Base-by-base conservation (phyloP, 1,140 invertebrate species). In the Ylistrum balloti region DNA sequence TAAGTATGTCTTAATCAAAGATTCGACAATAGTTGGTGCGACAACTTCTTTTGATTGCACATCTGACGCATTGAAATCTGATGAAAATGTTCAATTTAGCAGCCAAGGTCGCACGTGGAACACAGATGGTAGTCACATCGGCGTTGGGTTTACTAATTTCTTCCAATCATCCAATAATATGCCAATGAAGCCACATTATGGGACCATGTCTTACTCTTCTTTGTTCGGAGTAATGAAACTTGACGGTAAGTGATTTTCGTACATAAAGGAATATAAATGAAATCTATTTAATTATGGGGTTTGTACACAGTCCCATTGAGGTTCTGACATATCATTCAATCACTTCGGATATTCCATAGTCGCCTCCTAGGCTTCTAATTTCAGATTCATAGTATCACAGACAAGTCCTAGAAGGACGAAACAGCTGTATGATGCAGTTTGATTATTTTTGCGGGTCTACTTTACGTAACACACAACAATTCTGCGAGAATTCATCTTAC, bases 1-100 rank as follows among this genome's bases (percentile, higher is more conserved):
- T 32, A 95, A 95, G 33, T 89, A 33, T 48, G 90, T 93, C 20
- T 90, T 33, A 0, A 41, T 94, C 7, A 90, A 88, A n/a, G 88
- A 94, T 74, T 93, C 93, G 13, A 22, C 91, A 13, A 90, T 95
- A 33, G 91, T 95, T 74, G 95, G 95, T 10, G 92, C 90, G 22
- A 48, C 91, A n/a, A 34, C 87, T 20, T 86, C 87, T 28, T 93
- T 91, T 87, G 92, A 93, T 89, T 94, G 94, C 48, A 33, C 86
- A 5, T 45, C 87, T 9, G 93, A 92, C 87, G 48, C 45, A 10
- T 1, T 91, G 0, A 89, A 93, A 7, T 56, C 45, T 33, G 93
- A 94, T 85, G 74, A 87, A 33, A 90, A 90, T 56, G 85, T 91
- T 33, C 32, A 41, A 88, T 92, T 74, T 0, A 88, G n/a, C 34